Base-by-base conservation (phyloP, 2,888 invertebrate genomes). In the Volucella inanis region DNA sequence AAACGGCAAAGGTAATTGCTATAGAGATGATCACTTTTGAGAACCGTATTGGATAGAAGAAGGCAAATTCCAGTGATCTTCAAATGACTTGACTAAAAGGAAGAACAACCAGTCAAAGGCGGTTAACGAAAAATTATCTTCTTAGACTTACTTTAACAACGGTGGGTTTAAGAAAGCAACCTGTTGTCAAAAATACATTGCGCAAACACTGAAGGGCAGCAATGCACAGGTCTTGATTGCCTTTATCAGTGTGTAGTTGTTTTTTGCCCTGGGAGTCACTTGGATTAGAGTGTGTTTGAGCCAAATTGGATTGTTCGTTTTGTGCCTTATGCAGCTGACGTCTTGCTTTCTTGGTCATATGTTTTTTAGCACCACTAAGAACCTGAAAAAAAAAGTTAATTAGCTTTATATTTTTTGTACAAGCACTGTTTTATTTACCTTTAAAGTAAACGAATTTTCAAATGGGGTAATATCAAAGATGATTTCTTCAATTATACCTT, bases 261-360 rank as follows among this genome's bases (percentile, higher is more conserved):
- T 88, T 88, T n/a, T 80, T 86, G 14, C 79, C 87, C 10, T 84
- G 78, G n/a, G 87, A 81, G 43, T 88, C 87, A 65, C 85, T 77
- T 3, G 67, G 50, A 65, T 88, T 88, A 0, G 89, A 87, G 79
- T 89, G 87, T 0, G 79, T 82, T 87, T 90, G 88, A 6, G 87
- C 78, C 14, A 90, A 87, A 59, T 89, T 88, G 1, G 90, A 88
- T 64, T 89, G 87, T 12, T 90, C 89, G 82, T 90, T 89, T 87
- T 90, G 90, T 0, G 89, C 88, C 70, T 89, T 90, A n/a, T 90
- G 89, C 12, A 90, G 70, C 68, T 89, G 88, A 11, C 89, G 88
- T n/a, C 90, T 88, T 4, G 90, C 90, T 79, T 90, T 91, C 72
- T 91, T 90, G 0, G 90, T 89, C 88, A 90, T 88, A 68, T 90